Conservation (phyloP, 2,113 vertebrate genomes). For the Garra rufa region DNA sequence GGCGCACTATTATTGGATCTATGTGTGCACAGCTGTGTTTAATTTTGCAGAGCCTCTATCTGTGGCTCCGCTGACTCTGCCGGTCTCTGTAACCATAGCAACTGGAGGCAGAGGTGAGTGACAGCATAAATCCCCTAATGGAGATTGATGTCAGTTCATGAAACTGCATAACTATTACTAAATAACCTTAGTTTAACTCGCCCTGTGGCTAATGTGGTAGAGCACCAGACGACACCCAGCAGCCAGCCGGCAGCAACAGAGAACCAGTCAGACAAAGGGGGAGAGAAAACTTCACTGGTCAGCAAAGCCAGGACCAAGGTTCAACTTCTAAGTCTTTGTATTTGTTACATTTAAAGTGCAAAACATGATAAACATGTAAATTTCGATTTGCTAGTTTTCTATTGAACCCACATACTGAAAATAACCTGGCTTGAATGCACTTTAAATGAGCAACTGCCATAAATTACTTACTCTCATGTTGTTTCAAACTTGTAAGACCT, state of each 20-base stretch:
- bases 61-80: conserved; percentile 39
- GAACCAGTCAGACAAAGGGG: conserved; percentile 53
- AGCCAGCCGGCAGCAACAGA: conserved; percentile 35
- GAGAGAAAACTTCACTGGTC: conserved; percentile 58
- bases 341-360: neutral
- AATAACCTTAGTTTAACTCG: conserved; percentile 11
- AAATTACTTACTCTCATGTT: too few relatives aligned
- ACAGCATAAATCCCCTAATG: neutral
- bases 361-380: neutral
- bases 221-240: conserved; percentile 22
- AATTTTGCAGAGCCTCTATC: conserved; percentile 62
- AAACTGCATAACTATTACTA: neutral
- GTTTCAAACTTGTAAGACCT: too few relatives aligned
- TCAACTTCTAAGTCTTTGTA: neutral
- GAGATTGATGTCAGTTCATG: neutral
- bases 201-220: conserved; percentile 44
- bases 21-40: conserved; percentile 42
- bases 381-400: neutral
- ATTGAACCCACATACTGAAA: neutral
- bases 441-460: too few relatives aligned
- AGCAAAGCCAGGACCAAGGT: conserved; percentile 69
- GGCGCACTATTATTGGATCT: conserved; percentile 38
- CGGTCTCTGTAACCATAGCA: conserved; percentile 49
- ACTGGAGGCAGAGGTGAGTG: conserved; percentile 69
- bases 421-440: neutral